Base-by-base conservation (phyloP, 2,888 invertebrate genomes). In the Drosophila austrosaltans region DNA sequence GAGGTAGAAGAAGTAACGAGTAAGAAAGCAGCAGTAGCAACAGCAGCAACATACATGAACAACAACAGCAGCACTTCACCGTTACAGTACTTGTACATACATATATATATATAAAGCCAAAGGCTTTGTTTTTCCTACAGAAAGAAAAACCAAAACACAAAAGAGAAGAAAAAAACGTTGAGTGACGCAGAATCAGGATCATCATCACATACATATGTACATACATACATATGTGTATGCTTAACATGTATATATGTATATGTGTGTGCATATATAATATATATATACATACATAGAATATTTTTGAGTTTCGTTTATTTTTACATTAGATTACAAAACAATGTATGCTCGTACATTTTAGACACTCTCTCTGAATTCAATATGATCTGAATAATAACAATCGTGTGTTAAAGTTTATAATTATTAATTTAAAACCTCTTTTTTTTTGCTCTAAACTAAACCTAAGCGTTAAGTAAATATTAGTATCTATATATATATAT, bases 261-360 rank as follows among this genome's bases (percentile, higher is more conserved):
- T 25, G 39, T 53, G 8, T 30, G 53, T 53, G 12, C 3, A 39
- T 22, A 40, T 20, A 28, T 8, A 44, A 44, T 39, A 1, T 36
- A 39, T 44, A 32, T 10, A 36, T 36, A 36, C 4, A 36, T 28
- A 25, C 25, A 3, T 40, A 42, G 5, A n/a, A 25, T 40, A 30
- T 61, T 39, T 40, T 58, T 58, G 8, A 25, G 22, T 58, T 58
- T 22, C 22, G n/a, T 54, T 61, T 78, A 64, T 71, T 65, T 63
- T 63, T 63, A 71, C 53, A 58, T 57, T 63, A 32, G 53, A 71
- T 39, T 54, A 72, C 72, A 54, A 53, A 67, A 66, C 39, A 61
- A 60, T 61, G 62, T 64, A 57, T 64, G 75, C 73, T 74, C 75
- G 59, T 36, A 64, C 75, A 74, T 74, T 74, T 75, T 69, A 69